Evolutionary conservation across 2,797 vertebrate genomes (phyloP).

Genomic region (Cryptoprocta ferox): DNA sequence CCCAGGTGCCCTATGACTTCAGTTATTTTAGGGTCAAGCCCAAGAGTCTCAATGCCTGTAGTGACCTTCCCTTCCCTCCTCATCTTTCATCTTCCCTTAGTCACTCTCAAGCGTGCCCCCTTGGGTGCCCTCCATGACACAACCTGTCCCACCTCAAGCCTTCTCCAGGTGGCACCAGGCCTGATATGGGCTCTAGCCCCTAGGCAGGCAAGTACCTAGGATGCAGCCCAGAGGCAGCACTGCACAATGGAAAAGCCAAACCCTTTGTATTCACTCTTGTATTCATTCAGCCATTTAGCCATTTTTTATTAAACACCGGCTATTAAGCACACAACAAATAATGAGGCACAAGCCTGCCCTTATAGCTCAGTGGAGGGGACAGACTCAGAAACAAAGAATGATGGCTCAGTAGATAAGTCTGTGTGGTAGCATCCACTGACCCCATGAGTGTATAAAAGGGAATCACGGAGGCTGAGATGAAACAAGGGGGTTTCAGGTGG

Average conservation of each 20-base stretch:
- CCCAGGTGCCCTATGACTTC: background rate
- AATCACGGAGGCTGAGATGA: background rate
- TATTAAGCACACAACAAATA: background rate
- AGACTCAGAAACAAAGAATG: background rate
- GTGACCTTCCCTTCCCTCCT: background rate
- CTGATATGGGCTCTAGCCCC: background rate
- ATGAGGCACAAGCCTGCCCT: background rate
- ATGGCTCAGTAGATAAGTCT: background rate
- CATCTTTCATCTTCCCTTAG: background rate
- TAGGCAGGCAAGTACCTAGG: background rate
- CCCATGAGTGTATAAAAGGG: accelerated
- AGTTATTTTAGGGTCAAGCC: background rate
- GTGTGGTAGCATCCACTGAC: background rate
- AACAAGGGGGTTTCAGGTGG: background rate
- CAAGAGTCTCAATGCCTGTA: background rate
- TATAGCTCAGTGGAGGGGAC: background rate
- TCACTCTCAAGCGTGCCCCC: background rate
- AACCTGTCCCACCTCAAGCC: background rate
- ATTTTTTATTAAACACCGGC: background rate
- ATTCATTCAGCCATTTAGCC: background rate
- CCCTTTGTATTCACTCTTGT: too few species aligned
- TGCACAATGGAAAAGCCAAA: background rate
- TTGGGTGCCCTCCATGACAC: background rate
- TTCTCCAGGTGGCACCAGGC: background rate
- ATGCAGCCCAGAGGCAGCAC: background rate